Percentiles rank a stretch among this genome's conserved stretches.
Evolutionary conservation across 2,888 invertebrate genomes (phyloP).

Genomic region (Aspidiotus destructor): DNA sequence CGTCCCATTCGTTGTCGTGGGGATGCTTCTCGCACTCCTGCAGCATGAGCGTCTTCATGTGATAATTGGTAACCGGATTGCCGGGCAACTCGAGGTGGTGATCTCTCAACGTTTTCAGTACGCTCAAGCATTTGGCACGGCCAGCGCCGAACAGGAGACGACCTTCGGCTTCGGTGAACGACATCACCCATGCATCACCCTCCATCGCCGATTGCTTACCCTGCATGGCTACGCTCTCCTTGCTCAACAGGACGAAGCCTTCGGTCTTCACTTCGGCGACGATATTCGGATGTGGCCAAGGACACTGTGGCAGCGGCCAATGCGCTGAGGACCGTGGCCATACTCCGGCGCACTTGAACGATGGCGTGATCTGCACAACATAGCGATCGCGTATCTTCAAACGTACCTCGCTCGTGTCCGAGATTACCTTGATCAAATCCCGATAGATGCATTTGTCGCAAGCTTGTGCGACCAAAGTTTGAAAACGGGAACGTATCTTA

Average conservation of each 20-base stretch:
- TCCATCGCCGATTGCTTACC: conserved; percentile 68
- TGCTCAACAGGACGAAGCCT: conserved; percentile 71
- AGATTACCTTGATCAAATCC: conserved; percentile 70
- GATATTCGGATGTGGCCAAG: conserved; percentile 70
- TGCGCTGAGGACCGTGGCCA: conserved; percentile 75
- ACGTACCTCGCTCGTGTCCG: conserved; percentile 72
- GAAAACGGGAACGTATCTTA: conserved; percentile 73
- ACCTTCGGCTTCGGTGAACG: conserved; percentile 68
- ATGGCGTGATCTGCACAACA: conserved; percentile 74
- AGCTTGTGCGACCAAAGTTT: conserved; percentile 66
- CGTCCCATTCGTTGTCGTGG: conserved; percentile 71
- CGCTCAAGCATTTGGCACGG: conserved; percentile 61
- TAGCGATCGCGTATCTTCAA: conserved; percentile 65
- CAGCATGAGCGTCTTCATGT: conserved; percentile 63
- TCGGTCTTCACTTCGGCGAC: conserved; percentile 75
- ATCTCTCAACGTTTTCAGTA: conserved; percentile 68
- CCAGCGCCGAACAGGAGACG: conserved; percentile 64
- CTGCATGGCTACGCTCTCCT: conserved; percentile 58
- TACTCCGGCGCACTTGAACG: conserved; percentile 72
- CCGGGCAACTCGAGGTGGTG: conserved; percentile 65
- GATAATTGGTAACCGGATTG: conserved; percentile 68
- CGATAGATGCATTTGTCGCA: conserved; percentile 72
- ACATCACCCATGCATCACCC: conserved; percentile 77
- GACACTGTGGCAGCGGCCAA: conserved; percentile 68
- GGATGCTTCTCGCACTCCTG: conserved; percentile 85